These are phyloP conservation scores for Stenodera caucasica DNA, from an alignment of 2,888 invertebrate genomes.

Conservation along the genomic window DNA sequence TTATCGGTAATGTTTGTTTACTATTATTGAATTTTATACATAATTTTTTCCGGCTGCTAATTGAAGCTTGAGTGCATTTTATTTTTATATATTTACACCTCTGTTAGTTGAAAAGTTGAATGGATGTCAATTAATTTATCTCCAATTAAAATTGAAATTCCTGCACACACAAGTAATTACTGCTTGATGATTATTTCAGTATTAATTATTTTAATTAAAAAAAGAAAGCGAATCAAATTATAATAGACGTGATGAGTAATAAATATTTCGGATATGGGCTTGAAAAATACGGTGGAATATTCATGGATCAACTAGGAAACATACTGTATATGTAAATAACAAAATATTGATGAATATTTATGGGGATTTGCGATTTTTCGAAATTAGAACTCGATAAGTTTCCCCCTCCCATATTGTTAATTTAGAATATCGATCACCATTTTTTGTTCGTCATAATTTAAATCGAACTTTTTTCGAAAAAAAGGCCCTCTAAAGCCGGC, in stretches of 20 bases:
- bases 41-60: too few species aligned
- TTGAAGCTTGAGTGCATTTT: too few species aligned
- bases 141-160: too few species aligned
- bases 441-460: background rate
- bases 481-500: background rate
- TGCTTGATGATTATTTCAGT: background rate
- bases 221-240: background rate
- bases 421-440: too few species aligned
- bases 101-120: too few species aligned
- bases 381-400: too few species aligned
- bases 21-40: too few species aligned
- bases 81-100: too few species aligned
- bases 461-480: background rate
- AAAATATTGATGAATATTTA: slow-evolving; percentile 13
- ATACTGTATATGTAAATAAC: slow-evolving; percentile 10
- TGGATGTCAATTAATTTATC: too few species aligned
- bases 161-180: background rate
- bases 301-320: background rate
- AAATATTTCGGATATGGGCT: background rate
- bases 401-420: too few species aligned
- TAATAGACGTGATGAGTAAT: background rate
- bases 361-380: background rate
- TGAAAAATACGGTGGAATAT: slow-evolving; percentile 5
- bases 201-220: background rate
- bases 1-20: too few species aligned